Evolutionary conservation across 2,113 vertebrate genomes (phyloP), one percentile per base, ranked within the genome.

Genomic region (Formicarius rufipectus): DNA sequence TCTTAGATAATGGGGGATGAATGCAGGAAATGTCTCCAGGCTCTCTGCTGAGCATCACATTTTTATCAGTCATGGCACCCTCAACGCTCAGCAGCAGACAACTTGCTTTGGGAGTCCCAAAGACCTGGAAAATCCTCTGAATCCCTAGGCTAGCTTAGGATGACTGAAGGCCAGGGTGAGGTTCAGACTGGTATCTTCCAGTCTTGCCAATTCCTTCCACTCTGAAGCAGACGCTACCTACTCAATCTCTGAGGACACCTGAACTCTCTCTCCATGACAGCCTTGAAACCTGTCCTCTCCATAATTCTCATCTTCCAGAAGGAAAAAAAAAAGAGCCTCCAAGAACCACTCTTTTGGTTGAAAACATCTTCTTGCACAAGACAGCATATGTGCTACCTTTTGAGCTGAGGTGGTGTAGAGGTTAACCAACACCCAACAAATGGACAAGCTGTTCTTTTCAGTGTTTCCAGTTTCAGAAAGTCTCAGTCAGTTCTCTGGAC

Each of bases 391-490:
- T 12, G 80, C 30, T 31, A 74, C 23, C 23, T 86, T 89, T 62
- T 35, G 39, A 88, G 75, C 42, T 49, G 58, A 82, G 31, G 45
- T 67, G 33, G 8, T 40, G 8, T 7, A 73, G n/a, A 80, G 47
- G 64, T 90, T 84, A 85, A 55, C 15, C 67, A 69, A 59, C 45
- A 83, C 12, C 8, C 24, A 67, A 77, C 12, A 79, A 87, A 91
- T 0, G 0, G 73, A 52, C 30, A 83, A 80, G 35, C 6, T 67
- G 24, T 17, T 91, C 47, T 77, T 74, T 59, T 63, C 33, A 35
- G 27, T 28, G 24, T 60, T 94, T 87, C 85, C 63, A 83, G 42
- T 90, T 91, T 96, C 94, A 96, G 93, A 94, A 83, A 90, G 78
- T 6, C 17, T 24, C 20, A 80, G 52, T 22, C 55, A 85, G 42